Percentiles rank a stretch among this genome's conserved stretches.
Conservation (phyloP, 2,888 invertebrate genomes). For the Drosophila pseudotalamancana region DNA sequence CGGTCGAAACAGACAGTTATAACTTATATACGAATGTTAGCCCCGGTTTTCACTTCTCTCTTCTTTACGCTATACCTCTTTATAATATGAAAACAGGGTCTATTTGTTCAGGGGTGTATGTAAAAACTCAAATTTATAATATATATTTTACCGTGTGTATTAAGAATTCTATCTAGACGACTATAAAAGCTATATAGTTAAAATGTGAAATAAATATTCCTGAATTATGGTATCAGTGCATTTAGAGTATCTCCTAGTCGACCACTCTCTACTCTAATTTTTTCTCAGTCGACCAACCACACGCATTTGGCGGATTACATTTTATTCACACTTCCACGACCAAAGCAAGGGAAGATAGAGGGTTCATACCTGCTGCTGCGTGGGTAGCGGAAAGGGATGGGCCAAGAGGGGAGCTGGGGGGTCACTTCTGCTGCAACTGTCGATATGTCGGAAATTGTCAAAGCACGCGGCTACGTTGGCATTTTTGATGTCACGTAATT, state of each 20-base stretch:
- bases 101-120: too few relatives aligned
- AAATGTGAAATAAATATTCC: too few relatives aligned
- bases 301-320: conserved; percentile 66
- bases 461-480: conserved; percentile 38
- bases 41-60: background rate
- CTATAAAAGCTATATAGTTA: too few relatives aligned
- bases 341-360: background rate
- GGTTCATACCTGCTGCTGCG: background rate
- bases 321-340: conserved; percentile 55
- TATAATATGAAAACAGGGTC: background rate
- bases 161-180: too few relatives aligned
- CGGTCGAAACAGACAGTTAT: conserved; percentile 48
- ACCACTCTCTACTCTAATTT: too few relatives aligned
- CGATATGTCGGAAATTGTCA: conserved; percentile 77
- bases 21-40: conserved; percentile 40
- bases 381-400: background rate
- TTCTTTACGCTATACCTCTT: conserved; percentile 11
- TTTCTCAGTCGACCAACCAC: conserved; percentile 34
- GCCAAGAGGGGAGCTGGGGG: background rate
- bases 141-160: too few relatives aligned
- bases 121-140: too few relatives aligned
- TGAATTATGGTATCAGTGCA: too few relatives aligned
- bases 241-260: too few relatives aligned
- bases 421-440: conserved; percentile 47
- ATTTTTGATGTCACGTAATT: conserved; percentile 57